Evolutionary conservation across 2,888 invertebrate species (phyloP), one percentile per base, ranked within the genome.

Genomic region (Galerucella calmariensis): DNA sequence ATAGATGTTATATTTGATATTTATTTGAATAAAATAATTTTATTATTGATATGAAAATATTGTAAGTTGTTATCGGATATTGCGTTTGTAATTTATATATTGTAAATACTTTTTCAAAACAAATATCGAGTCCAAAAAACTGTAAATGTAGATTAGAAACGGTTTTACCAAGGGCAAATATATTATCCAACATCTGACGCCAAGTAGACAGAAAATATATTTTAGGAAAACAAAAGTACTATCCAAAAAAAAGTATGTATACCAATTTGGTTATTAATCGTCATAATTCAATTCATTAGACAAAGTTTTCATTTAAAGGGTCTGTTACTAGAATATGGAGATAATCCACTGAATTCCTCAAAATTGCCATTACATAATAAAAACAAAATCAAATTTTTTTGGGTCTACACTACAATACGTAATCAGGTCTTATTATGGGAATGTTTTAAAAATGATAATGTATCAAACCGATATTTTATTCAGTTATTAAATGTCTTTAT

Each of bases 61-160:
- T 16, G 56, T 0, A 20, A 56, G 20, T 2, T 56, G 56, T 56
- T 56, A 56, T 56, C 56, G 20, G 3, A 16, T 2, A 56, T 56
- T 10, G 10, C 20, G 56, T 56, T 56, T 16, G 20, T 56, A 56
- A 9, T 56, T 16, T 6, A 56, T 53, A 8, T 53, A 16, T 9
- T 5, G 8, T 48, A 48, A 56, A 20, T 20, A 20, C 6, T 56
- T 16, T 56, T 56, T 56, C 10, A 56, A 56, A 56, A 56, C 56
- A 56, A 56, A 20, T 56, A 56, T 56, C 20, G 10, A 20, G 56
- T 56, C 16, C 56, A 56, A 56, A 56, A 56, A 56, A 56, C 20
- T 56, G 11, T 10, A 20, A 56, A 56, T 56, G 56, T 56, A 56
- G 56, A 56, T 56, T 20, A 56, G 16, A 8, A 11, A 11, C 11